phyloP scores from a whole-genome alignment of 1,140 invertebrate species.

The Hycleus phaleratus region DNA sequence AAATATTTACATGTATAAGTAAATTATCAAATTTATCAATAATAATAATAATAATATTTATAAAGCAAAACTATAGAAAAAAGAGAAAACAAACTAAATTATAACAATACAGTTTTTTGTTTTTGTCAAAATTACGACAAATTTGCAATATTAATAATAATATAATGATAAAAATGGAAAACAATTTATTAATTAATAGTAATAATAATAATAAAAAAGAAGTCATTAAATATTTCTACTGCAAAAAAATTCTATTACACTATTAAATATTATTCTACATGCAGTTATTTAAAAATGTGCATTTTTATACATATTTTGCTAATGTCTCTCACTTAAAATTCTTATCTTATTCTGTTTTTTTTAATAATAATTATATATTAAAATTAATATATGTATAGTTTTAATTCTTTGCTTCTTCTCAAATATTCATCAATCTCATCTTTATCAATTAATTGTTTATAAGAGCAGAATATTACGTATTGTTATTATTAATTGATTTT shows the following conservation, averaged over 20 bases:
- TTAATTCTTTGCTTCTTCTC: no score
- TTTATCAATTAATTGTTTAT: no score
- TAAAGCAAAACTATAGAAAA: slow-evolving; percentile 30
- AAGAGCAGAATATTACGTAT: no score
- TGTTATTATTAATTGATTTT: no score
- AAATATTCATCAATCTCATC: no score
- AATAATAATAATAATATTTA: slow-evolving; percentile 30
- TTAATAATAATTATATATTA: background rate
- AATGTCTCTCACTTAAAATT: slow-evolving; percentile 29
- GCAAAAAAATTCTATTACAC: slow-evolving; percentile 27
- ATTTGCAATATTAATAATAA: slow-evolving; percentile 16
- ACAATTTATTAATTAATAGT: background rate
- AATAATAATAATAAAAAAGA: slow-evolving; percentile 13
- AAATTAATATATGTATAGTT: background rate
- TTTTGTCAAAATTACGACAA: slow-evolving; percentile 6
- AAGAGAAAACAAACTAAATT: slow-evolving; percentile 27
- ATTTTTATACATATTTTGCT: slow-evolving; percentile 38
- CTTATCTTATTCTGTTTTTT: slow-evolving; percentile 21
- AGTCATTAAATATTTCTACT: slow-evolving; percentile 23
- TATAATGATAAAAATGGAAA: slow-evolving; percentile 5
- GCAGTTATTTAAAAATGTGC: slow-evolving; percentile 40
- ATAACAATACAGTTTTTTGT: background rate
- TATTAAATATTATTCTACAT: slow-evolving; percentile 28
- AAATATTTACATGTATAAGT: slow-evolving; percentile 43
- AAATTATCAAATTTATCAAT: slow-evolving; percentile 28